phyloP scores from a whole-genome alignment of 2,797 vertebrate species.

The Serranus cabrilla region DNA sequence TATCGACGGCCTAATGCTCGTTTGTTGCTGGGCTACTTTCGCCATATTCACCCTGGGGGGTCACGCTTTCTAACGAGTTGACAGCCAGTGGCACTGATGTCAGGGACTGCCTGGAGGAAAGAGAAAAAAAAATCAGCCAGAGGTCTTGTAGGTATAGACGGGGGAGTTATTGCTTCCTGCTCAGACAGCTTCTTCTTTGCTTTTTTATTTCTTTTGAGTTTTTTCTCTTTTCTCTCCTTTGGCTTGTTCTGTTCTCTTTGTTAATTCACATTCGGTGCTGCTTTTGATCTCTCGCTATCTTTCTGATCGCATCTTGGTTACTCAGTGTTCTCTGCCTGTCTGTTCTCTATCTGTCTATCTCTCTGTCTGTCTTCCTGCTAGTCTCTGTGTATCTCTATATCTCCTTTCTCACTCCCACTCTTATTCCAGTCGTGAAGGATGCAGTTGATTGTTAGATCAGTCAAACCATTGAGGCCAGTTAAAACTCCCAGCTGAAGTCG shows the following conservation, averaged over 20 bases:
- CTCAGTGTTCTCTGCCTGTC: conserved; percentile 42
- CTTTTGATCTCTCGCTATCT: conserved; percentile 68
- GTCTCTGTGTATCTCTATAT: conserved; percentile 49
- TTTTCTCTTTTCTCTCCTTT: background rate
- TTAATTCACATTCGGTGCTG: conserved; percentile 55
- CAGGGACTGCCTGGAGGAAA: conserved; percentile 40
- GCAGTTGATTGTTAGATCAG: conserved; percentile 66
- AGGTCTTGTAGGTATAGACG: conserved; percentile 24
- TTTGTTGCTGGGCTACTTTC: conserved; percentile 38
- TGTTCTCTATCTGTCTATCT: conserved; percentile 33
- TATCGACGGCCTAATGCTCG: conserved; percentile 11
- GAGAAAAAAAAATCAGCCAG: conserved; percentile 32
- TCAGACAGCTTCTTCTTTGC: conserved; percentile 27
- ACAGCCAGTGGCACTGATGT: conserved; percentile 32
- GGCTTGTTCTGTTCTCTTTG: conserved; percentile 57
- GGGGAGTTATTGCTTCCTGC: conserved; percentile 22
- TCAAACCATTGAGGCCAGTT: conserved; percentile 56
- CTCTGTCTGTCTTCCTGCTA: conserved; percentile 27
- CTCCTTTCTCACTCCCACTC: conserved; percentile 32
- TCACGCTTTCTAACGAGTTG: conserved; percentile 10
- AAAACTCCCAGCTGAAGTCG: conserved; percentile 63
- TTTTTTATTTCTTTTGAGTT: conserved; percentile 45
- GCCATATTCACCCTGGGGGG: conserved; percentile 6
- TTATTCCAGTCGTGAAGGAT: conserved; percentile 35
- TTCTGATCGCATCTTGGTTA: conserved; percentile 52